These are phyloP conservation scores for Clarias platycephalus DNA, from an alignment of 2,797 vertebrate genomes.

Conservation along the genomic window DNA sequence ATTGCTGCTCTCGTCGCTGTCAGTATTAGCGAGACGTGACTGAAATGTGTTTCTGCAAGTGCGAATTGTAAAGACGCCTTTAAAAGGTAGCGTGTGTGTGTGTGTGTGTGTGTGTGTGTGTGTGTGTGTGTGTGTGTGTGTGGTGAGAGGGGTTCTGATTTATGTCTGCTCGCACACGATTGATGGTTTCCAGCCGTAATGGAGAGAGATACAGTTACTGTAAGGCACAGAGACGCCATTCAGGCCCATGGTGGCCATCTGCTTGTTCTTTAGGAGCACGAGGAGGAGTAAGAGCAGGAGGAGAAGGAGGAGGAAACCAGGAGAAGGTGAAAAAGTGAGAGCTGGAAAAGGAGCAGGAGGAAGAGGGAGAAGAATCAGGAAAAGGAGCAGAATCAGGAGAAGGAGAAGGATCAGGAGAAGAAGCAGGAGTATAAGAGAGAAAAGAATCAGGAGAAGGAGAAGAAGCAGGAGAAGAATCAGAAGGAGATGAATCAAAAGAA, in stretches of 20 bases:
- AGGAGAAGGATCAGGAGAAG: constrained; percentile 43
- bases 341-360: neutral
- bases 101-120: constrained; percentile 52
- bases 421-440: constrained; percentile 58
- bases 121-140: constrained; percentile 60
- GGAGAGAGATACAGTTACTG: constrained; percentile 74
- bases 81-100: constrained; percentile 19
- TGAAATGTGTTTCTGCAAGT: constrained; percentile 71
- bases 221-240: constrained; percentile 68
- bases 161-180: constrained; percentile 65
- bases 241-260: constrained; percentile 69
- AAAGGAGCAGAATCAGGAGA: constrained; percentile 44
- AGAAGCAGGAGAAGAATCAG: neutral
- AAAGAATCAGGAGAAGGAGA: constrained; percentile 36
- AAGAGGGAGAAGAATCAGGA: no score
- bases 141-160: constrained; percentile 56
- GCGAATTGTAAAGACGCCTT: constrained; percentile 61
- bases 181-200: constrained; percentile 72
- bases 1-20: constrained; percentile 72
- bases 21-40: constrained; percentile 68
- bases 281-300: neutral
- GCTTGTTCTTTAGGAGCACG: constrained; percentile 69
- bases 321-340: no score
- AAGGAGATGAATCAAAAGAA: neutral
- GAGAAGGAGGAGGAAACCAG: neutral